phyloP scores from a whole-genome alignment of 1,140 invertebrate genomes.

The Drosophila punjabiensis region DNA sequence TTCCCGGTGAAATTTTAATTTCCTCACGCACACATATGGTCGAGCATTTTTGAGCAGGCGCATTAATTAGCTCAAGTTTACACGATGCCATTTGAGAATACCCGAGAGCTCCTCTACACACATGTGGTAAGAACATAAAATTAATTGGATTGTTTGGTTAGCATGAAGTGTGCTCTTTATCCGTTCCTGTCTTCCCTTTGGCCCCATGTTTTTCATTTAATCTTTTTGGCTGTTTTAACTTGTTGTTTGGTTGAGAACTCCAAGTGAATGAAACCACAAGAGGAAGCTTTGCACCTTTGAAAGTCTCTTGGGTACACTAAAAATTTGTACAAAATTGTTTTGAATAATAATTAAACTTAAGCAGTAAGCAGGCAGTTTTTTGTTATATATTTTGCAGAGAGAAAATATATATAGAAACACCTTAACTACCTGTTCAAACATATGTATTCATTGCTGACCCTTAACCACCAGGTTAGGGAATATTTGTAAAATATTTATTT shows the following conservation, averaged over 20 bases:
- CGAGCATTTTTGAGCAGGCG: conserved; percentile 18
- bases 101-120: conserved; percentile 2
- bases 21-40: conserved; percentile 19
- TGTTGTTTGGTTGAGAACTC: not conserved
- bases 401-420: not conserved
- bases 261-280: not conserved
- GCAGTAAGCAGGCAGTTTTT: not conserved
- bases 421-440: too few species aligned
- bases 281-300: conserved; percentile 1
- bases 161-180: not conserved
- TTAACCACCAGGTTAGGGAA: not conserved
- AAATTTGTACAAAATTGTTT: conserved; percentile 2
- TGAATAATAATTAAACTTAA: not conserved
- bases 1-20: conserved; percentile 40
- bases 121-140: conserved; percentile 20
- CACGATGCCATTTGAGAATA: conserved; percentile 10
- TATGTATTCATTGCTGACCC: not conserved
- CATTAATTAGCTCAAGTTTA: conserved; percentile 43
- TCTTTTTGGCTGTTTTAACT: not conserved
- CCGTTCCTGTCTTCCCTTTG: not conserved
- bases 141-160: conserved; percentile 32
- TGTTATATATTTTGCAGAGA: not conserved
- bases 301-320: not conserved
- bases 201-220: conserved; percentile 9
- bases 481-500: not conserved